phyloP scores from a whole-genome alignment of 2,113 vertebrate species.

The Coryphaenoides rupestris region DNA sequence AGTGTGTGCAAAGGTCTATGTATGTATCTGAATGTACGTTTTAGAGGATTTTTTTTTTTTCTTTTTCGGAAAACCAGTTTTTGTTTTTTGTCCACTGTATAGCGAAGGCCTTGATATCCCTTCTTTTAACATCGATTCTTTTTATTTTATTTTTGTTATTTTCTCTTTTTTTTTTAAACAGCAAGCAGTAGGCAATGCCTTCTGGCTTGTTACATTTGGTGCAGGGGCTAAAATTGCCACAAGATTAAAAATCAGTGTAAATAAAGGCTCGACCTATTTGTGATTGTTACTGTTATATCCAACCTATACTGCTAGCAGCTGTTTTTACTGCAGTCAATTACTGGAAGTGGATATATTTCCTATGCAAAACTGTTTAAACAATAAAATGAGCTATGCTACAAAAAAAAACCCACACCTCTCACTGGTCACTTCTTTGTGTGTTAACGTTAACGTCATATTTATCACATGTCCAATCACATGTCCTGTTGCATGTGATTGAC shows the following conservation, averaged over 20 bases:
- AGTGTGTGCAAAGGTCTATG: conserved; percentile 74
- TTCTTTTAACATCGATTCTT: conserved; percentile 56
- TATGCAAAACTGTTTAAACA: conserved; percentile 99
- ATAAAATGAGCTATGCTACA: conserved; percentile 99
- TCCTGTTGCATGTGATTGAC: no score
- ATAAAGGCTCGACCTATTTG: conserved; percentile 99
- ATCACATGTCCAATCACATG: no score
- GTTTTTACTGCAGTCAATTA: conserved; percentile 99
- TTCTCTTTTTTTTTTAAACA: conserved; percentile 41
- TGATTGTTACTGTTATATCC: conserved; percentile 99
- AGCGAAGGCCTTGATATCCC: conserved; percentile 70
- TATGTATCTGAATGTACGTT: conserved; percentile 79
- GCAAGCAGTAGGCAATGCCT: conserved; percentile 67
- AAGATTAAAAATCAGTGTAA: conserved; percentile 99
- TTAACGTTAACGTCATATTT: background rate
- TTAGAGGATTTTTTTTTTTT: conserved; percentile 55
- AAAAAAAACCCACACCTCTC: conserved; percentile 56
- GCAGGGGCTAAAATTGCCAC: conserved; percentile 94
- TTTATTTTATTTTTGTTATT: conserved; percentile 1
- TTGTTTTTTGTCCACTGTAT: conserved; percentile 67
- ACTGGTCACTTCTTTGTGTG: conserved; percentile 49
- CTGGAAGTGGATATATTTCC: conserved; percentile 99
- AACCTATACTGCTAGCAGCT: conserved; percentile 99
- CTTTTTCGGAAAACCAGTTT: conserved; percentile 20
- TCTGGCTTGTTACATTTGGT: conserved; percentile 73